phyloP scores from a whole-genome alignment of 2,113 vertebrate species.

The Urocolius indicus region DNA sequence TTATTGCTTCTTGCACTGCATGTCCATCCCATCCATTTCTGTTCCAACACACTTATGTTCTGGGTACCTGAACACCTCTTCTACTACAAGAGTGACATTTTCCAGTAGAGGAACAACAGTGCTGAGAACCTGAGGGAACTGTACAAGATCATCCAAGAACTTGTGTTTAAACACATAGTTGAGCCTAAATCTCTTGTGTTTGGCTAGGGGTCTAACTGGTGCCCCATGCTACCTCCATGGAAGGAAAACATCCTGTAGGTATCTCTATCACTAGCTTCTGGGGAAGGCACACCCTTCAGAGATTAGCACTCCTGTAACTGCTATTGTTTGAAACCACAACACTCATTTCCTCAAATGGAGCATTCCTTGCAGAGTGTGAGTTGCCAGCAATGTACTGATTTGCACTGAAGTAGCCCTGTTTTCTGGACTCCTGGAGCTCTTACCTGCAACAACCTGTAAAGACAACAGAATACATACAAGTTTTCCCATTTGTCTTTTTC shows the following conservation, averaged over 20 bases:
- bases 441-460: neutral
- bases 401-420: neutral
- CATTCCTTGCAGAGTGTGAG: neutral
- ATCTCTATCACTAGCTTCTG: neutral
- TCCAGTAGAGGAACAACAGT: neutral
- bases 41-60: rapidly evolving
- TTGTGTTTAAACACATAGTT: neutral
- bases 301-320: neutral
- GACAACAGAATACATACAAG: neutral
- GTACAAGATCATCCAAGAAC: neutral
- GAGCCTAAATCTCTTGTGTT: neutral
- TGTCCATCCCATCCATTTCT: neutral
- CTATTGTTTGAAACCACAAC: neutral
- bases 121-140: neutral
- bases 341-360: neutral
- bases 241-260: neutral
- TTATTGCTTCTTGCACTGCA: neutral
- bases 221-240: rapidly evolving
- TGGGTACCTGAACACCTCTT: neutral
- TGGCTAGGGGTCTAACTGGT: neutral
- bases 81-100: neutral
- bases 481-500: neutral
- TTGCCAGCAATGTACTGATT: neutral
- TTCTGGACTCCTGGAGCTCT: neutral
- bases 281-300: neutral